Evolutionary conservation across 2,797 vertebrate genomes (phyloP).

Genomic region (Poecilia gillii): DNA sequence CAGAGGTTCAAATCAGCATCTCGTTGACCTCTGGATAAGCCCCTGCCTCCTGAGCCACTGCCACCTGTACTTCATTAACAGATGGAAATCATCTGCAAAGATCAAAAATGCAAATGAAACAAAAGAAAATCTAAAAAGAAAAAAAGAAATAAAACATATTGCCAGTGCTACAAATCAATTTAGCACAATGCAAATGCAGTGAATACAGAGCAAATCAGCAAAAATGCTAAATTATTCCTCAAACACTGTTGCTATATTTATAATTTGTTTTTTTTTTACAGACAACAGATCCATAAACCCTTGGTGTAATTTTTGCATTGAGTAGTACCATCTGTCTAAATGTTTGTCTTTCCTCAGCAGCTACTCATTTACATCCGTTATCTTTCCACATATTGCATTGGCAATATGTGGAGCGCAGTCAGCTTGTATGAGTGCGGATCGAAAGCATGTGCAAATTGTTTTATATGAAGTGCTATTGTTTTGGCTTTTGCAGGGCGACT

Average conservation of each 20-base stretch:
- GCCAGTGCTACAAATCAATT: background rate
- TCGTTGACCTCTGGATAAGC: background rate
- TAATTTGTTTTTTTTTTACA: conserved; percentile 13
- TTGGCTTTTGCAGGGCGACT: conserved; percentile 17
- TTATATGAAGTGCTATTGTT: conserved; percentile 34
- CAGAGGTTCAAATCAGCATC: background rate
- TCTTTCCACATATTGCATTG: conserved; percentile 26
- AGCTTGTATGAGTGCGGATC: conserved; percentile 30
- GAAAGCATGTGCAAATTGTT: conserved; percentile 36
- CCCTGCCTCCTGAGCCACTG: background rate
- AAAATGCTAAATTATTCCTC: conserved; percentile 9
- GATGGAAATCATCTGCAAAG: conserved; percentile 1
- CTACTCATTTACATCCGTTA: conserved; percentile 35
- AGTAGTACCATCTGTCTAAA: conserved; percentile 49
- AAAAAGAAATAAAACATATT: background rate
- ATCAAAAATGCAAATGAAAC: conserved; percentile 11
- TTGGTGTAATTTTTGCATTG: conserved; percentile 26
- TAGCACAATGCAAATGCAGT: background rate
- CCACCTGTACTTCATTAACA: background rate
- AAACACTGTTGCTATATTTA: conserved; percentile 16
- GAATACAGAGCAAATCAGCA: background rate
- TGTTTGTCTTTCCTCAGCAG: conserved; percentile 44
- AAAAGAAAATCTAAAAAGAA: conserved; percentile 2
- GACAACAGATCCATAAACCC: conserved; percentile 23
- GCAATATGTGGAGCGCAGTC: conserved; percentile 16